These are phyloP conservation scores for Aradophagus sp. DNA, from an alignment of 1,140 invertebrate genomes.

Conservation along the genomic window DNA sequence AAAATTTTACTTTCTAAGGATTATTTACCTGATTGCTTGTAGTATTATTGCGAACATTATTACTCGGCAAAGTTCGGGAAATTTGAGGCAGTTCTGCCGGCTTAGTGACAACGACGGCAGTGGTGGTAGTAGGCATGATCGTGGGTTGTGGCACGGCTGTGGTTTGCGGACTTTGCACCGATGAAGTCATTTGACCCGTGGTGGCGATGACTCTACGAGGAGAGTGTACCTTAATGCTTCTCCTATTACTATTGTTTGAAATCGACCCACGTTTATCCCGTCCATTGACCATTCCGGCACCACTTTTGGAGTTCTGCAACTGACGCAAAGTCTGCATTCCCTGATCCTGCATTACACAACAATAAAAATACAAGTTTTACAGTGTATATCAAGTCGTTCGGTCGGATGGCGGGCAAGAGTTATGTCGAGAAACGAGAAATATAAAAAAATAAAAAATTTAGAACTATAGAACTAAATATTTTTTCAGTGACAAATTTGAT, in stretches of 20 bases:
- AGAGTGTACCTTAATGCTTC: conserved; percentile 66
- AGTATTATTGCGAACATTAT: no score
- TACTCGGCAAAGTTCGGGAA: conserved; percentile 25
- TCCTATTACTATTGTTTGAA: conserved; percentile 35
- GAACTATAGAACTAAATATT: no score
- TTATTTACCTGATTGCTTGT: no score
- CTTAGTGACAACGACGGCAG: conserved; percentile 63
- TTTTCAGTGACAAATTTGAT: no score
- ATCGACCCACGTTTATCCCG: conserved; percentile 6
- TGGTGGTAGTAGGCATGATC: conserved; percentile 46
- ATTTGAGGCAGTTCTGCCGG: conserved; percentile 52
- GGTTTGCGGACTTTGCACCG: conserved; percentile 18
- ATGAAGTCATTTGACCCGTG: conserved; percentile 9
- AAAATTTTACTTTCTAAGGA: no score
- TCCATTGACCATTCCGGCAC: conserved; percentile 3
- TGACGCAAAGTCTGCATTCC: conserved; percentile 69
- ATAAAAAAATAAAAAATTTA: no score
- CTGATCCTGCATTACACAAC: conserved; percentile 58
- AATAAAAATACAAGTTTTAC: conserved; percentile 3
- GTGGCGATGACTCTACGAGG: conserved; percentile 57
- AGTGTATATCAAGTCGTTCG: no score
- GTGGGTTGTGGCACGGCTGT: conserved; percentile 9
- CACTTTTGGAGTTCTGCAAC: conserved; percentile 55
- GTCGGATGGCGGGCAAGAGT: no score
- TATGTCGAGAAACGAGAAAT: no score